Evolutionary conservation across 2,888 invertebrate genomes (phyloP), one percentile per base, ranked within the genome.

Genomic region (Agonopterix alstromeriana): DNA sequence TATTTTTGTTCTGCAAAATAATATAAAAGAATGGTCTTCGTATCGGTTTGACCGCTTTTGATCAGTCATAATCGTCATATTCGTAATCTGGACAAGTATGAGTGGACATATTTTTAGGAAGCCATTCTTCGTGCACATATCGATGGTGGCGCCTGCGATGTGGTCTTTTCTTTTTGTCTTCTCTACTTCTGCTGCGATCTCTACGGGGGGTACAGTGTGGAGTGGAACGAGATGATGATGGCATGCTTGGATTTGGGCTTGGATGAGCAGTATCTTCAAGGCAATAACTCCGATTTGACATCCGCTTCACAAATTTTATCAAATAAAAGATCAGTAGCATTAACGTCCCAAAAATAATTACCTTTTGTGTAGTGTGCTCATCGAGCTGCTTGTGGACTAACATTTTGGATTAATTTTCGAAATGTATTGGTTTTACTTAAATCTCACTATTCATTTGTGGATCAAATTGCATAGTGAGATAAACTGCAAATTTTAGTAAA

Each of bases 341-440:
- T 8, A 68, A 11, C 0, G 56, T 63, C 1, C 65, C 69, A 35
- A 63, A 77, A 35, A 58, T 65, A 43, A 80, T 46, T 10, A 75
- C 27, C 41, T 61, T 66, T 2, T 70, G 67, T 7, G 58, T 44
- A 1, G 51, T 17, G 0, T 43, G 43, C 1, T 74, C 75, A 1
- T 73, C 67, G 0, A 60, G 38, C 48, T 67, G 60, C 49, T 71
- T 77, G 53, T 67, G 61, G 0, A 69, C 57, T 51, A 81, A 61
- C 81, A 80, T 80, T 54, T 52, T 63, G 50, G 38, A 27, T 27
- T 7, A 27, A 7, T 27, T 27, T 27, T 27, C 27, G 27, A 27
- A 27, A 27, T 27, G 27, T 27, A 5, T 27, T 27, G 27, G 27
- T 27, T 27, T 5, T 5, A 27, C 27, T 27, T 27, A 27, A 27